Percentiles rank a stretch among this genome's conserved stretches.
Conservation (phyloP, 2,797 vertebrate species). For the Heterohyrax brucei region DNA sequence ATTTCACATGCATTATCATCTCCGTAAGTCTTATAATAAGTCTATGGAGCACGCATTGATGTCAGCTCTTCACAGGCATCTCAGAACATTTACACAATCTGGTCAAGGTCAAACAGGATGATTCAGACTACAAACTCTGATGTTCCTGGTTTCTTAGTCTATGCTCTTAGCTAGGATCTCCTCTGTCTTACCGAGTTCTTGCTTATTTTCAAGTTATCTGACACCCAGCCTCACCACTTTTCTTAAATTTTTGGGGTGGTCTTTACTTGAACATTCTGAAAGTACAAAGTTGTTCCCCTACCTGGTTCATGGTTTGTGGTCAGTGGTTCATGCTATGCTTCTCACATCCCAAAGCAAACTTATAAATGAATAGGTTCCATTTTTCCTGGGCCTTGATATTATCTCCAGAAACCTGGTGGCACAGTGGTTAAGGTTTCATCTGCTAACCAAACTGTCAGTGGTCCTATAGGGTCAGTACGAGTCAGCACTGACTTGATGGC, state of each 20-base stretch:
- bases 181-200: background rate
- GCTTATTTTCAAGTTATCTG: background rate
- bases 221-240: no score
- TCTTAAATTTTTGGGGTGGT: background rate
- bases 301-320: background rate
- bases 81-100: no score
- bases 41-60: rapidly evolving
- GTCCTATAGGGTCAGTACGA: no score
- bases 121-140: background rate
- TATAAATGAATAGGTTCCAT: background rate
- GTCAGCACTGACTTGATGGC: no score
- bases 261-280: background rate
- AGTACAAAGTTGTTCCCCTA: background rate
- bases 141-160: background rate
- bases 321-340: background rate
- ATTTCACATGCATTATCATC: rapidly evolving
- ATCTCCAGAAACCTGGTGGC: background rate
- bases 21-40: background rate
- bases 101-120: background rate
- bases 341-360: background rate
- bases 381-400: no score
- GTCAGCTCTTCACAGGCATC: rapidly evolving
- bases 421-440: no score
- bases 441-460: no score
- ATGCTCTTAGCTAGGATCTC: background rate